Evolutionary conservation across 2,797 vertebrate species (phyloP).

Genomic region (Hippoglossus hippoglossus): DNA sequence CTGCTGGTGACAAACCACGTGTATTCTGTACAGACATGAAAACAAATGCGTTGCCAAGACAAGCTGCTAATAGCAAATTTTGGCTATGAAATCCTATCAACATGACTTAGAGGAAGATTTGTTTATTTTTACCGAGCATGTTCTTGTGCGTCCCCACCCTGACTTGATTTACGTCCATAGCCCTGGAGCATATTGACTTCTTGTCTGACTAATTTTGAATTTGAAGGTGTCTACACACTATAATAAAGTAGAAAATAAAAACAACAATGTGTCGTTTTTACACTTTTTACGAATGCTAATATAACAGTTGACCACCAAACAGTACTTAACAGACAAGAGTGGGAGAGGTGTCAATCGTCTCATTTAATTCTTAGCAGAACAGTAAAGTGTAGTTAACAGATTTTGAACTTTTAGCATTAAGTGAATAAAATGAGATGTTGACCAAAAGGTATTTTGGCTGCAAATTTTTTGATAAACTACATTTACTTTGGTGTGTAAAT

Average conservation of each 20-base stretch:
- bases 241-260: too few species aligned
- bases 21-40: conserved; percentile 39
- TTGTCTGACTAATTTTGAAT: neutral
- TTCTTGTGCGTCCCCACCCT: conserved; percentile 11
- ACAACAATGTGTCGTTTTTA: neutral
- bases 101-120: conserved; percentile 42
- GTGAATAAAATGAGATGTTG: neutral
- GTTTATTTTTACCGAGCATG: conserved; percentile 26
- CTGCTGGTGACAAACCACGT: conserved; percentile 31
- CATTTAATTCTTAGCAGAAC: too few species aligned
- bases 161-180: neutral
- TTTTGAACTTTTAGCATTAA: neutral
- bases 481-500: conserved; percentile 1
- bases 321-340: too few species aligned
- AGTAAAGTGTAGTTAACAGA: too few species aligned
- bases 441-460: neutral
- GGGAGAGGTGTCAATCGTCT: too few species aligned
- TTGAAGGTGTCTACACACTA: too few species aligned
- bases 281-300: neutral
- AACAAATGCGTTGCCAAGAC: conserved; percentile 30
- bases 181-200: neutral
- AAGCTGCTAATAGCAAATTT: conserved; percentile 33
- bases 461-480: neutral
- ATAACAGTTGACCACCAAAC: neutral
- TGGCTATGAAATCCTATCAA: conserved; percentile 30